Evolutionary conservation across 1,140 invertebrate species (phyloP), one percentile per base, ranked within the genome.

Genomic region (Diprion similis): DNA sequence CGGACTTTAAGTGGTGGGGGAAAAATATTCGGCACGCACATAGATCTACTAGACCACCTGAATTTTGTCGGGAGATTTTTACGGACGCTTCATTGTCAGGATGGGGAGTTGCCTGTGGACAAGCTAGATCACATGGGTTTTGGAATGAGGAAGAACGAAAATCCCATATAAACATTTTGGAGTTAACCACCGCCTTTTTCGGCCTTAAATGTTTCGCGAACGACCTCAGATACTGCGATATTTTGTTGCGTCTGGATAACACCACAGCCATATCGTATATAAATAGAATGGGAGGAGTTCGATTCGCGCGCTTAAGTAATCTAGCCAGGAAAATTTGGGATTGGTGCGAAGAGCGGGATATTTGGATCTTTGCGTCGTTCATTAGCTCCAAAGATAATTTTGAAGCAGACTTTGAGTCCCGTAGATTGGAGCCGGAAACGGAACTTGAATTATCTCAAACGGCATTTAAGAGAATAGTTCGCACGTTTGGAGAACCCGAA

Each of bases 401-500:
- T n/a, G 71, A 77, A 11, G 76, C 76, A n/a, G 73, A 77, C 67
- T 15, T 19, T 18, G 71, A 69, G 71, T 77, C 76, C 1, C 71
- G 76, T n/a, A 24, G 66, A 48, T 46, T 11, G 1, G 71, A 74
- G 18, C 15, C 72, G 17, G 66, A 75, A 37, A 77, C 76, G 11
- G 76, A 77, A 70, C 70, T 51, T 72, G 59, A 47, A 18, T 19
- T 77, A 15, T 64, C 71, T 64, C 71, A n/a, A 17, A 66, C 8
- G 13, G 70, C 65, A 48, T 78, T 77, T 72, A 18, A 68, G 17
- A 4, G 75, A 46, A 82, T 83, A 15, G 15, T 70, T 0, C 48
- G 66, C 13, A 46, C 18, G 13, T 78, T 82, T 71, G 78, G 81
- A 1, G 17, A 10, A n/a, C 77, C 78, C 9, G 73, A 76, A 0